Base-by-base conservation (phyloP, 1,140 invertebrate species). In the Rhagoletis pomonella region DNA sequence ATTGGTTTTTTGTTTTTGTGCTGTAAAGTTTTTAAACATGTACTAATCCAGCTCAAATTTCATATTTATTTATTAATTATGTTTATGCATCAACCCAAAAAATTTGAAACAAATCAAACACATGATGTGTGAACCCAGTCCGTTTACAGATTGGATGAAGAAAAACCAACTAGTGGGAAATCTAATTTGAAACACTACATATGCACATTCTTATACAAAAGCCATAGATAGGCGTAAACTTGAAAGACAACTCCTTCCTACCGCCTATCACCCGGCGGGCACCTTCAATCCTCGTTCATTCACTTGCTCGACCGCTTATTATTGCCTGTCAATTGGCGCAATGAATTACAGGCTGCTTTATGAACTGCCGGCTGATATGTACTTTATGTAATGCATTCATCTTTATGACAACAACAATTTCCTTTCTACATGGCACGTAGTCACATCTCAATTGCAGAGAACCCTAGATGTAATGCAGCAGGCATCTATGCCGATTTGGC, bases 321-420 rank as follows among this genome's bases (percentile, higher is more conserved):
- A 58, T 81, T 81, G 10, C 73, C 73, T 58, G 73, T 81, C 73
- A 81, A 81, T 55, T 58, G 47, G 73, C 73, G 47, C 50, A 81
- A 81, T 58, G 73, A 81, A 81, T 81, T 81, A 81, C 73, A 55
- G 2, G 14, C 44, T 55, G 7, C n/a, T 19, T 50, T 55, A 81
- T 55, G 9, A 81, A 81, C 9, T 50, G 73, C 50, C 50, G 73
- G 47, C 50, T 58, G 50, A 58, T 58, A 81, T 81, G 73, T 19
- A 81, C 9, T 55, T 81, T 81, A 55, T 81, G 73, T 81, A 81
- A 81, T 58, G 19, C 19, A 81, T 81, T 81, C 47, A 81, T 58
- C 73, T 29, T 29, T 81, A 58, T 81, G 73, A 81, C 73, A 58
- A 81, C n/a, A 81, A 55, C 73, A 55, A 81, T 81, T 55, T 81